Evolutionary conservation across 2,113 vertebrate species (phyloP), one percentile per base, ranked within the genome.

Genomic region (Paramisgurnus dabryanus): DNA sequence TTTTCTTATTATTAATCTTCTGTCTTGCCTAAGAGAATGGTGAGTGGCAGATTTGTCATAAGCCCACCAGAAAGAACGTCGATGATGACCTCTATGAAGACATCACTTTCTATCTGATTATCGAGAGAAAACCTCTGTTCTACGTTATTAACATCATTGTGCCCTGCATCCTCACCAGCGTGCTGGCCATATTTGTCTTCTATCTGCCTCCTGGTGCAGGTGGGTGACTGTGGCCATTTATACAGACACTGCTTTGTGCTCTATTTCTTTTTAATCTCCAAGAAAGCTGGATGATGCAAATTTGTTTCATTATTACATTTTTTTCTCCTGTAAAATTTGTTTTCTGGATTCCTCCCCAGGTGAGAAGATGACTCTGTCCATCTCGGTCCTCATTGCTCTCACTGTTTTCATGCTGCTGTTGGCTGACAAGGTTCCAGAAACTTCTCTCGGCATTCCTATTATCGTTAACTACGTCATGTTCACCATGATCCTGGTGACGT

Each of bases 171-270:
- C 93, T 97, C 76, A 96, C 95, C 84, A 95, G 93, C 0, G 89
- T 97, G 55, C 75, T 96, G 82, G 95, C 96, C 85, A 95, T 97
- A 87, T 95, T 96, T 17, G 95, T 96, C 82, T 97, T 97, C 91
- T 97, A 96, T 84, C 92, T 97, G 57, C 95, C 96, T 0, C 95
- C 95, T 0, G 96, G 95, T 47, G 96, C 96, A 88, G 95, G 96
- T 97, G 85, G 84, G 85, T 9, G 45, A 10, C 10, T 10, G 5
- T 55, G 12, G 12, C 13, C 53, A 17, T 17, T 55, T 5, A 55
- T 15, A 0, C 15, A 55, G 12, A 55, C 11, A 15, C 53, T 55
- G 13, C 50, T 47, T 9, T 47, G 45, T 34, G 27, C 27, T 34
- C 27, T 3, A 34, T 34, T 34, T 34, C 27, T 34, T 34, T 34